Base-by-base conservation (phyloP, 2,797 vertebrate genomes). In the Sebastes itinus region DNA sequence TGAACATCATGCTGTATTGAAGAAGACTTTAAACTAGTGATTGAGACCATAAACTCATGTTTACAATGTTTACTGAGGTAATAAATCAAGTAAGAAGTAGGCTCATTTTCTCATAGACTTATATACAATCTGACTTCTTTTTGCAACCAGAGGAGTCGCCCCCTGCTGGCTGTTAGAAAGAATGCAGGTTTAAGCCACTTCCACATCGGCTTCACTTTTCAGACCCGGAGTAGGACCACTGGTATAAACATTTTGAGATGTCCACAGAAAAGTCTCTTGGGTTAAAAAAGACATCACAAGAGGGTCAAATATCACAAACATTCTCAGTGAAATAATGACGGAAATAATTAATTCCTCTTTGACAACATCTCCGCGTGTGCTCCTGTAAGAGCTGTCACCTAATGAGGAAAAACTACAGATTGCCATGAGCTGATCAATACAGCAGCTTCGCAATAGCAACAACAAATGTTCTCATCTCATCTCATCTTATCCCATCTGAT, bases 401-500 rank as follows among this genome's bases (percentile, higher is more conserved):
- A 25, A 25, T 32, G 3, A 13, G 46, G 49, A 35, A 46, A 14
- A 38, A 49, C 30, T 32, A 32, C 49, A 75, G 14, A 56, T 75
- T 25, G 14, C 54, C 18, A 58, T 6, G 10, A 86, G 32, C 38
- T 35, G 56, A 85, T 85, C 76, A 52, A 76, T 71, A 59, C 13
- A 46, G 62, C 46, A 18, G 64, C 61, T 4, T 20, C 3, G 61
- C 62, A 62, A 9, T 22, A 64, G 28, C 64, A 52, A 7, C 78
- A 79, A 72, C 65, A 64, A 10, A 56, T 65, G 64, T 46, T 52
- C 55, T 76, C 52, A 68, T 81, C 58, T 46, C 72, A 7, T 66
- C 72, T 38, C 27, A 18, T 69, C 69, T 38, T 66, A 68, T 78
- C 70, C 25, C 77, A 72, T 87, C 72, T 63, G 52, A 85, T 83